A percentile compares a stretch with the other conserved stretches of the same genome.
These are phyloP conservation scores for Brachyrhaphis roseni DNA, from an alignment of 2,797 vertebrate genomes.

Conservation along the genomic window DNA sequence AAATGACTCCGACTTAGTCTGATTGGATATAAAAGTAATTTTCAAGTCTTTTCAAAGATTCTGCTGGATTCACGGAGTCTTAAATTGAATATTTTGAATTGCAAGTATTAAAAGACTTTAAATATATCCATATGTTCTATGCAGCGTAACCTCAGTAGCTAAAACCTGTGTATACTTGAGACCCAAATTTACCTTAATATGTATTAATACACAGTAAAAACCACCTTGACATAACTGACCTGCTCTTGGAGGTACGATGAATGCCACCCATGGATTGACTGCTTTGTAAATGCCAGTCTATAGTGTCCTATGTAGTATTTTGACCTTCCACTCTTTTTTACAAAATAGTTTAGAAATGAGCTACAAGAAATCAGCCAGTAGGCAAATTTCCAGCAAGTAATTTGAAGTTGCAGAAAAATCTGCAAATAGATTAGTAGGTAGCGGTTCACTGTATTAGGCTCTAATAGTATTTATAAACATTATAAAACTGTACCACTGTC, in stretches of 20 bases:
- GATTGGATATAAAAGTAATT: neutral
- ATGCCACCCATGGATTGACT: neutral
- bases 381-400: neutral
- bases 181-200: neutral
- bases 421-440: too few species aligned
- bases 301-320: neutral
- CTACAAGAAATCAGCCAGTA: too few species aligned
- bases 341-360: neutral
- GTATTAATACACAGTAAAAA: neutral
- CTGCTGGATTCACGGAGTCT: neutral
- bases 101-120: neutral
- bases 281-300: neutral
- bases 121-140: neutral
- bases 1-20: neutral
- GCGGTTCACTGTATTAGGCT: too few species aligned
- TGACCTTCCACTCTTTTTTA: neutral
- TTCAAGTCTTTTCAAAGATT: neutral
- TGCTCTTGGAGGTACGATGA: neutral
- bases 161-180: neutral
- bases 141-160: neutral
- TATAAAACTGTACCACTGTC: too few species aligned
- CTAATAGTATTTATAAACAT: too few species aligned
- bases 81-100: neutral
- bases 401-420: too few species aligned
- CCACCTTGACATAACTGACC: neutral